A percentile compares a stretch with the other conserved stretches of the same genome.
phyloP scores from a whole-genome alignment of 2,888 invertebrate genomes.

The Mythimna albipuncta region DNA sequence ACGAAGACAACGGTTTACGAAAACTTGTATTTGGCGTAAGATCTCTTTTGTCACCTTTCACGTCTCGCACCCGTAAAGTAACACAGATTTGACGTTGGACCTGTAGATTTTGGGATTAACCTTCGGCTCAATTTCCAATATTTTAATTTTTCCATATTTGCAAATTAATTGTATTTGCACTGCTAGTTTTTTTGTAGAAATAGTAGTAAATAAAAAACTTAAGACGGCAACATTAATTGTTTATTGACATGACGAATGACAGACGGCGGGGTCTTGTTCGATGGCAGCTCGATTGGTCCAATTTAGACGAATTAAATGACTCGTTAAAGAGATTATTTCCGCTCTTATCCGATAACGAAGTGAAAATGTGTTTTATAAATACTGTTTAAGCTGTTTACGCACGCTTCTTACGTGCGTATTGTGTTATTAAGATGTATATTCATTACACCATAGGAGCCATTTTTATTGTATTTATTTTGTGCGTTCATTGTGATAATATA shows the following conservation, averaged over 20 bases:
- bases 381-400: conserved; percentile 81
- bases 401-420: conserved; percentile 80
- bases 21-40: too few species aligned
- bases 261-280: conserved; percentile 86
- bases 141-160: not conserved
- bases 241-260: conserved; percentile 90
- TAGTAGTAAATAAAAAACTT: conserved; percentile 20
- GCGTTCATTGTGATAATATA: conserved; percentile 90
- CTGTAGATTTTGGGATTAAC: too few species aligned
- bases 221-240: conserved; percentile 84
- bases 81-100: too few species aligned
- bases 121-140: too few species aligned
- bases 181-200: conserved; percentile 4
- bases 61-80: too few species aligned
- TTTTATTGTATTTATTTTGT: conserved; percentile 90
- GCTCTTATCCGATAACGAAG: conserved; percentile 76
- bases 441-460: conserved; percentile 89
- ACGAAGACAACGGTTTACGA: too few species aligned
- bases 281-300: conserved; percentile 83
- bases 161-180: not conserved
- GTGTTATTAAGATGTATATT: conserved; percentile 86
- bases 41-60: too few species aligned
- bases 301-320: conserved; percentile 83
- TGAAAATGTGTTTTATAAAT: conserved; percentile 87
- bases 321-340: conserved; percentile 80